Evolutionary conservation across 2,113 vertebrate genomes (phyloP), one percentile per base, ranked within the genome.

Genomic region (Pelecanoides urinatrix): DNA sequence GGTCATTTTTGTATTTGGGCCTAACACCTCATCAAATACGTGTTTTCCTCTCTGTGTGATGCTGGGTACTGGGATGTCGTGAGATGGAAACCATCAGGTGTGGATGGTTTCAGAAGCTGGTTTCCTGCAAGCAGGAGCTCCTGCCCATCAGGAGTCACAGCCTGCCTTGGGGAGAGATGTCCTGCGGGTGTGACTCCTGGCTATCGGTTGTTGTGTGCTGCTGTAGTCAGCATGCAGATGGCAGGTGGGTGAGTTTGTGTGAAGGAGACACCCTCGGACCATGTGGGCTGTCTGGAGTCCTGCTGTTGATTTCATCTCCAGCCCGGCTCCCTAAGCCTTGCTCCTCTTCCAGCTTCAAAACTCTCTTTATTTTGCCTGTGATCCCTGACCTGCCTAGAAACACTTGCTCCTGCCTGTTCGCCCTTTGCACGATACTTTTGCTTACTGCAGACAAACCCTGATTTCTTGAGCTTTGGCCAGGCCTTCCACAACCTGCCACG

Each of bases 401-500:
- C 4, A 0, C 8, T 45, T 79, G 25, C 16, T 86, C 20, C 32
- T 73, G 29, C 49, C 55, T 58, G 22, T 27, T 74, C 3, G 4
- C 21, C 23, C 16, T 85, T 90, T 84, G 30, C 34, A 14, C 0
- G 5, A 49, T 14, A 34, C 32, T 26, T 91, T 72, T 73, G 23
- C 14, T 27, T 9, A 3, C 29, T 38, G 30, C 5, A 73, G 45
- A 40, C 30, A 84, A 84, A 42, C 8, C 2, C 27, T 45, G 38
- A 78, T 67, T 71, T 71, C 42, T 49, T 77, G 55, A 77, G 6
- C 16, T 80, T 73, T 77, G 40, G 13, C 7, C 45, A 38, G 40
- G 26, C 21, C 32, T 76, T 76, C 0, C 0, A 20, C 3, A 34
- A 58, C 7, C 9, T 75, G 72, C 8, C 34, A 10, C 0, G 4